A percentile compares a stretch with the other conserved stretches of the same genome.
These are phyloP conservation scores for Lamellibrachia satsuma DNA, from an alignment of 2,888 invertebrate genomes.

Conservation along the genomic window DNA sequence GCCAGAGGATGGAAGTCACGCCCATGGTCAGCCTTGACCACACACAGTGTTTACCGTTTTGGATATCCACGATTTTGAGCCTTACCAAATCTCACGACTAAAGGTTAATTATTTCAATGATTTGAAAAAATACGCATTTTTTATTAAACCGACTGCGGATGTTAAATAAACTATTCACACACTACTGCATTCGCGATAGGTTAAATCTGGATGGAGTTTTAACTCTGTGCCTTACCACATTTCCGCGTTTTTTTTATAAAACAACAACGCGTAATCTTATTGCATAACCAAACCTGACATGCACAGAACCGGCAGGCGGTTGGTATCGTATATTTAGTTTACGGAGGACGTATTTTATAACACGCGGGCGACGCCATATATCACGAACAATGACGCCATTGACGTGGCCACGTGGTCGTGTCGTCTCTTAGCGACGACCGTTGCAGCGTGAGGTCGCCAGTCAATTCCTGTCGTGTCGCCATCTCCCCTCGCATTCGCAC, in stretches of 20 bases:
- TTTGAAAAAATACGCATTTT: too few relatives aligned
- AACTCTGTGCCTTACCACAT: neutral
- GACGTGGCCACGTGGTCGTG: neutral
- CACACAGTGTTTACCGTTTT: too few relatives aligned
- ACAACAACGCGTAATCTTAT: neutral
- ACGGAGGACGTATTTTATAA: neutral
- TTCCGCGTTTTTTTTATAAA: too few relatives aligned
- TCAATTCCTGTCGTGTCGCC: slow-evolving; percentile 12
- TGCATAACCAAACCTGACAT: neutral
- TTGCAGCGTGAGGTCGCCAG: neutral
- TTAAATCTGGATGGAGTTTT: too few relatives aligned
- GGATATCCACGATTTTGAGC: too few relatives aligned
- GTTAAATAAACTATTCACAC: too few relatives aligned
- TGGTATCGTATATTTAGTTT: neutral
- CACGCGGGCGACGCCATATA: neutral
- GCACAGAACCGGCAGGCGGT: neutral
- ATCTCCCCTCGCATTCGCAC: neutral
- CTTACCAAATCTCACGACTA: too few relatives aligned
- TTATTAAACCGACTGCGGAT: too few relatives aligned
- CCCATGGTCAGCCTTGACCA: too few relatives aligned
- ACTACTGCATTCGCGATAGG: too few relatives aligned
- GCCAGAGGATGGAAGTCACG: too few relatives aligned
- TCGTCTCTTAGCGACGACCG: neutral
- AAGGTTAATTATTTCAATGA: too few relatives aligned
- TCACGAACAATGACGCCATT: neutral